Percentiles rank a stretch among this genome's conserved stretches.
Conservation (phyloP, 2,113 vertebrate species). For the Prochilodus magdalenae region DNA sequence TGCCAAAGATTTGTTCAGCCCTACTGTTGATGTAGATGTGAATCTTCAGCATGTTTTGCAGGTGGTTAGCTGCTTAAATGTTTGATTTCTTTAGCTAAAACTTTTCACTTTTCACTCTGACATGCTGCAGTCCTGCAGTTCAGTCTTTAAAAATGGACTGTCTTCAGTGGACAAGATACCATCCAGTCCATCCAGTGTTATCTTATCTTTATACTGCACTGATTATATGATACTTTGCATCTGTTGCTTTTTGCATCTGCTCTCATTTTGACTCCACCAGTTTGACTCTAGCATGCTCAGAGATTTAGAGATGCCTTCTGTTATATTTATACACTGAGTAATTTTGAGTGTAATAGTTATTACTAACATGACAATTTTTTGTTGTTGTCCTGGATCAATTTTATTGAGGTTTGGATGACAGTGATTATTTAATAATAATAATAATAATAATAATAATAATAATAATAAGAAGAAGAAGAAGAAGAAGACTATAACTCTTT, state of each 20-base stretch:
- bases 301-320: not conserved
- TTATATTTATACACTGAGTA: not conserved
- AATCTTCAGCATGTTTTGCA: too few species aligned
- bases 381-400: too few species aligned
- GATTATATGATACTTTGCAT: slow-evolving; percentile 4
- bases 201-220: not conserved
- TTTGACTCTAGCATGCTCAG: not conserved
- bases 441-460: too few species aligned
- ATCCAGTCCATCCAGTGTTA: too few species aligned
- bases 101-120: too few species aligned
- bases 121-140: not conserved
- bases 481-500: not conserved
- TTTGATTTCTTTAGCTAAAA: too few species aligned
- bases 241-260: not conserved
- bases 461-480: not conserved
- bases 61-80: too few species aligned
- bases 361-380: not conserved
- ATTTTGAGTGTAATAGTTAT: not conserved
- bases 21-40: too few species aligned
- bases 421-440: too few species aligned
- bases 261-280: not conserved
- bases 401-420: too few species aligned
- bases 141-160: not conserved
- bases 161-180: not conserved
- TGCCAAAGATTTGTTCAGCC: too few species aligned